Evolutionary conservation across 1,140 invertebrate species (phyloP).

Genomic region (Galleria mellonella): DNA sequence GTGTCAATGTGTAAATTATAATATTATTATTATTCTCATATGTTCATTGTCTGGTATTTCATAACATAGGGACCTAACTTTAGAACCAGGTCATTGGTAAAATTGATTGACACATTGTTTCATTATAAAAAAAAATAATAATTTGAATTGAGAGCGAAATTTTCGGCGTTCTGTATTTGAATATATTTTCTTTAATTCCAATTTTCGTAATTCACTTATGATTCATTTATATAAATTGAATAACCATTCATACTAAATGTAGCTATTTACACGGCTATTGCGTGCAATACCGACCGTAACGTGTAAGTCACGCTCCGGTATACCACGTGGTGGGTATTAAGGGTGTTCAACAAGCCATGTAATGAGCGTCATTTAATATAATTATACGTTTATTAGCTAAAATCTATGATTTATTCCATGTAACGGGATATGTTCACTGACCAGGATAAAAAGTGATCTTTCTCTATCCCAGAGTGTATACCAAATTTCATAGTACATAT

Average conservation of each 20-base stretch:
- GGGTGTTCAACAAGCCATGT: constrained; percentile 14
- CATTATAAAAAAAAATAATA: too few species aligned
- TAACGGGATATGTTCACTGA: too few species aligned
- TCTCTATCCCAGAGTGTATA: not conserved
- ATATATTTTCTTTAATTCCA: too few species aligned
- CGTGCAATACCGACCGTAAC: constrained; percentile 27
- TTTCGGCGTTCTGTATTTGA: too few species aligned
- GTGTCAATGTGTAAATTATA: too few species aligned
- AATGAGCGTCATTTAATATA: constrained; percentile 4
- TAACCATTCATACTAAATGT: not conserved
- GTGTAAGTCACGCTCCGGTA: constrained; percentile 22
- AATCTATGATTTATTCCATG: too few species aligned
- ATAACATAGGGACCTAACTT: too few species aligned
- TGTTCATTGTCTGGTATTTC: not conserved
- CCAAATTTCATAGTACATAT: not conserved
- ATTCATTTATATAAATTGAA: not conserved
- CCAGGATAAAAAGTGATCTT: not conserved
- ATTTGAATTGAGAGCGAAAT: too few species aligned
- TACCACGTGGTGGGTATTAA: constrained; percentile 19
- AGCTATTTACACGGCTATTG: constrained; percentile 21
- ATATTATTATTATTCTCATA: too few species aligned
- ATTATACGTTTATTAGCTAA: constrained; percentile 3
- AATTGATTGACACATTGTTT: too few species aligned
- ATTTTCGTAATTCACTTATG: too few species aligned
- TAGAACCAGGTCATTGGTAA: too few species aligned